Evolutionary conservation across 2,113 vertebrate species (phyloP).

Genomic region (Anser brachyrhynchus): DNA sequence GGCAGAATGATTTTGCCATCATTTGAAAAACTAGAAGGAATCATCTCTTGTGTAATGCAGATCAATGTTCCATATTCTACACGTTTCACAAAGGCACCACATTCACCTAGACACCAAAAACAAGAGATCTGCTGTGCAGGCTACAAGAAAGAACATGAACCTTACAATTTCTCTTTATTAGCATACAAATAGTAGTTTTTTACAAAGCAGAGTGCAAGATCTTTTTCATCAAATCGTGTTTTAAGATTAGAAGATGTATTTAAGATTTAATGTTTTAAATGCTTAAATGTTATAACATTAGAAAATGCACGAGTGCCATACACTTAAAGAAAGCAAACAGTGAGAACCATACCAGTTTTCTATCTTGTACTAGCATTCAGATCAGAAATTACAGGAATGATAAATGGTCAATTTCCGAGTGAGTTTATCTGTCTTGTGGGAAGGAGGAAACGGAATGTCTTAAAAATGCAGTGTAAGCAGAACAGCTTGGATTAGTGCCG

Average conservation of each 20-base stretch:
- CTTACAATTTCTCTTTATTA: not conserved
- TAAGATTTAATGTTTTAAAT: too few relatives aligned
- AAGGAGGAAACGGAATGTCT: not conserved
- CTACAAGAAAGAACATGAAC: not conserved
- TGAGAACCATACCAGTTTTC: not conserved
- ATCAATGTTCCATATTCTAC: not conserved
- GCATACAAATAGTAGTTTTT: not conserved
- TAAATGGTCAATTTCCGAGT: not conserved
- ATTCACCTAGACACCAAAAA: not conserved
- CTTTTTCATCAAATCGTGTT: not conserved
- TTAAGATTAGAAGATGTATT: not conserved
- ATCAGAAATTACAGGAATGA: not conserved
- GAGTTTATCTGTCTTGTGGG: not conserved
- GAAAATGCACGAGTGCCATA: not conserved
- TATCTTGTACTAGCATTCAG: not conserved
- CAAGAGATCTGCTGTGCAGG: not conserved
- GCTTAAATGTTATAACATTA: too few relatives aligned
- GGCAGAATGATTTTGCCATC: not conserved
- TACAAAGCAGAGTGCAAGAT: not conserved
- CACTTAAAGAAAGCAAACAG: not conserved
- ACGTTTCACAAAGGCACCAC: not conserved
- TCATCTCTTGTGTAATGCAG: not conserved
- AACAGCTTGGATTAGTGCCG: conserved; percentile 15
- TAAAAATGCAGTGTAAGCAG: conserved; percentile 25
- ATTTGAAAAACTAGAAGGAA: not conserved